Evolutionary conservation across 2,113 vertebrate genomes (phyloP), one percentile per base, ranked within the genome.

Genomic region (Pao palembangensis): DNA sequence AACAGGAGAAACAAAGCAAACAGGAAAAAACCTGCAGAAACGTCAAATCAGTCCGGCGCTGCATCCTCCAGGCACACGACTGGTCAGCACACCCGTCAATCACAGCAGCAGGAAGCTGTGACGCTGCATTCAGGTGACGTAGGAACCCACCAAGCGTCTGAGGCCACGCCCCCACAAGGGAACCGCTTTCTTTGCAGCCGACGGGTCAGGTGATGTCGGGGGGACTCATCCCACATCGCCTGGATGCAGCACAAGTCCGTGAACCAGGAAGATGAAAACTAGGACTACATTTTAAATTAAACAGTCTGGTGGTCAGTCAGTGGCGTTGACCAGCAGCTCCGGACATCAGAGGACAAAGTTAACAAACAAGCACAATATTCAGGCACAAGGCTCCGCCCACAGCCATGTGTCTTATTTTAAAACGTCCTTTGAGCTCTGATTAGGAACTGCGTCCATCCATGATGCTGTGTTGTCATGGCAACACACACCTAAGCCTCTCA

Each of bases 1-100:
- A 6, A 2, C 51, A 58, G 56, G 44, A 71, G 4, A 23, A 67
- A 54, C 0, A 52, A 68, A 41, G 82, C 58, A 83, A 59, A 71
- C 13, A 34, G 2, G 38, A 59, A 7, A 7, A 14, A 6, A 44
- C 13, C 43, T 44, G 43, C 6, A 44, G 16, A 44, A 13, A 44
- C 2, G 13, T 44, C 4, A 17, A 15, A 4, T 47, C 44, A 17
- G 15, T 11, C 28, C 8, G 28, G 3, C 5, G 3, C 28, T 6
- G 28, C 28, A 5, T 31, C 13, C 6, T 58, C 20, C 28, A 20
- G 54, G 38, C 20, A 49, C 31, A 51, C 3, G 7, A 7, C 3
- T 51, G 20, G 5, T 4, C 13, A 25, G 20, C 50, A 38, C 12
- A 7, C 25, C 25, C 5, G 51, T 34, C 25, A 10, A 1, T 51